These are phyloP conservation scores for Morelia viridis DNA, from an alignment of 2,797 vertebrate genomes.

Conservation along the genomic window DNA sequence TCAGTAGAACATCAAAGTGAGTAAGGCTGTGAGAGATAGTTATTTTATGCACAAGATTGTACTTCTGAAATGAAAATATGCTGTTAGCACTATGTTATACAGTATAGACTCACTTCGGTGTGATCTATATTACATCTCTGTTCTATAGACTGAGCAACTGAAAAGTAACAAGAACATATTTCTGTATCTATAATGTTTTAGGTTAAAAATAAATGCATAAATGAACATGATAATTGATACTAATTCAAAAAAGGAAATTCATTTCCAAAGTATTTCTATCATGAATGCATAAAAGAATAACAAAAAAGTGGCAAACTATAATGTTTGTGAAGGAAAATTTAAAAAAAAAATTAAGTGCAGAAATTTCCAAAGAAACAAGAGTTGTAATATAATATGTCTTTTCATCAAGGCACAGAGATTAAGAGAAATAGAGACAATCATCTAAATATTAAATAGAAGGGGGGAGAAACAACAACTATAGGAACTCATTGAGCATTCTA, in stretches of 20 bases:
- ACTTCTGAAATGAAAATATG: not conserved
- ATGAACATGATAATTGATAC: not conserved
- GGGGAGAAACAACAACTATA: not conserved
- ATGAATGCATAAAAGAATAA: slow-evolving; percentile 1
- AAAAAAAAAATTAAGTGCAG: not conserved
- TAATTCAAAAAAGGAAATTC: slow-evolving; percentile 30
- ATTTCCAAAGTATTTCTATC: slow-evolving; percentile 43
- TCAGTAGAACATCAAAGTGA: not conserved
- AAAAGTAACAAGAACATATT: not conserved
- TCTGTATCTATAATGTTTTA: not conserved
- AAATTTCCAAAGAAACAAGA: slow-evolving; percentile 1
- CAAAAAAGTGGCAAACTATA: slow-evolving; percentile 9
- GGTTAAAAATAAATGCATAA: slow-evolving; percentile 1
- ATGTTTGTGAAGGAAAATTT: slow-evolving; percentile 14
- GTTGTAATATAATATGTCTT: slow-evolving; percentile 4
- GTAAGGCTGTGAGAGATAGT: not conserved
- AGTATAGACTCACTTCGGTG: not conserved
- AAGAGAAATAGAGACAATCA: slow-evolving; percentile 5
- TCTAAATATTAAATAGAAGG: not conserved
- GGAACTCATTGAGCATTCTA: slow-evolving; percentile 11
- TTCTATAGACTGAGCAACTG: not conserved
- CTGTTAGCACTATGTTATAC: not conserved
- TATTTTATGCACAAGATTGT: not conserved
- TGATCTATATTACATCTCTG: not conserved
- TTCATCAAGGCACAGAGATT: slow-evolving; percentile 8